phyloP scores from a whole-genome alignment of 2,888 invertebrate species.

The Homarus gammarus region DNA sequence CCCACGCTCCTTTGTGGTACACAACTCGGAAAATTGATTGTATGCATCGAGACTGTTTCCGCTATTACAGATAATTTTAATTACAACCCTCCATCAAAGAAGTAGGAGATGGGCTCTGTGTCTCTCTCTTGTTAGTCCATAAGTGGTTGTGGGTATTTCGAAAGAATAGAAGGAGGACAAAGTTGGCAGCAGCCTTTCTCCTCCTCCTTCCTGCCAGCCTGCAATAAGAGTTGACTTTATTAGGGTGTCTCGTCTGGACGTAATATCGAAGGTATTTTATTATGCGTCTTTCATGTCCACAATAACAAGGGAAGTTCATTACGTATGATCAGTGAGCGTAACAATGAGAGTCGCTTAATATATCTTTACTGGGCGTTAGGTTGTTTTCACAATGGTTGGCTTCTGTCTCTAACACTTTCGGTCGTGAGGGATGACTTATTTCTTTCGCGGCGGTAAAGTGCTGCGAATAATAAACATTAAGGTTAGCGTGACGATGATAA shows the following conservation, averaged over 20 bases:
- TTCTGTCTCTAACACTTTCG: background rate
- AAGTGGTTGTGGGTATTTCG: slow-evolving; percentile 19
- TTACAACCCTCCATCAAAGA: background rate
- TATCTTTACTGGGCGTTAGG: slow-evolving; percentile 4
- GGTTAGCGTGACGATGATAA: too few species aligned
- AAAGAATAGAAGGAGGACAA: slow-evolving; percentile 13
- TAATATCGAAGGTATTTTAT: slow-evolving; percentile 48
- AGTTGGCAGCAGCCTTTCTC: background rate
- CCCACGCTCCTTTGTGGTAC: background rate
- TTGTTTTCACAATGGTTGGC: slow-evolving; percentile 14
- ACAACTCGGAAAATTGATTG: background rate
- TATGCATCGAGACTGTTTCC: background rate
- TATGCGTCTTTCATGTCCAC: slow-evolving; percentile 48
- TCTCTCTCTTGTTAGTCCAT: too few species aligned
- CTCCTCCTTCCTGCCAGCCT: too few species aligned
- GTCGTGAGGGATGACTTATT: too few species aligned
- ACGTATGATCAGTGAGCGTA: slow-evolving; percentile 46
- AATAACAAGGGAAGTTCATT: slow-evolving; percentile 56
- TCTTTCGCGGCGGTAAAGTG: too few species aligned
- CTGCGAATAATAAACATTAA: too few species aligned
- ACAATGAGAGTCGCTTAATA: slow-evolving; percentile 36
- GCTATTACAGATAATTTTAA: background rate
- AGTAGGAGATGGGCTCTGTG: background rate
- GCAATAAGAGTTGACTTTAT: slow-evolving; percentile 48
- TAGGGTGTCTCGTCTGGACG: slow-evolving; percentile 13